phyloP scores from a whole-genome alignment of 1,140 invertebrate genomes.

The Plutomurus gul region DNA sequence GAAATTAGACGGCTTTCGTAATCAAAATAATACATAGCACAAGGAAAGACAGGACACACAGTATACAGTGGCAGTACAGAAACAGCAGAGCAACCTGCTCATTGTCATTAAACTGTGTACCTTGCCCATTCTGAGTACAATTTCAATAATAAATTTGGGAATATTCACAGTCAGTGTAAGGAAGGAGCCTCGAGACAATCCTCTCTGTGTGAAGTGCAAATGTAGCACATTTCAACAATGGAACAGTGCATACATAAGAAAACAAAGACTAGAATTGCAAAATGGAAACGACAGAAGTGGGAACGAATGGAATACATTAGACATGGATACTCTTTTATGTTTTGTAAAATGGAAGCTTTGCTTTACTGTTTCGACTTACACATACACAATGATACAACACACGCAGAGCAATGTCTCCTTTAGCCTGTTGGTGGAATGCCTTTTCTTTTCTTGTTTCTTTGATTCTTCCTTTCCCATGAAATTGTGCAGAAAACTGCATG shows the following conservation, averaged over 20 bases:
- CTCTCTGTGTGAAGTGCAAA: neutral
- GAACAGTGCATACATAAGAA: neutral
- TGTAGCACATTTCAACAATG: neutral
- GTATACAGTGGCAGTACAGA: neutral
- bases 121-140: too few relatives aligned
- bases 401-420: neutral
- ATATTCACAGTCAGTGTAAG: too few relatives aligned
- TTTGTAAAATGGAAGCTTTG: slow-evolving; percentile 19
- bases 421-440: neutral
- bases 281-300: slow-evolving; percentile 15
- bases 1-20: neutral
- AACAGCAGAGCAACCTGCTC: neutral
- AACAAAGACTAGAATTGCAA: neutral
- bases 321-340: neutral
- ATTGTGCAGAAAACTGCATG: slow-evolving; percentile 28
- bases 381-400: too few relatives aligned
- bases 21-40: neutral
- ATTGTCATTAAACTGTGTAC: too few relatives aligned
- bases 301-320: slow-evolving; percentile 9
- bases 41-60: neutral
- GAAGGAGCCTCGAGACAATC: too few relatives aligned
- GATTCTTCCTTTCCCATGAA: slow-evolving; percentile 13
- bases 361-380: neutral
- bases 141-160: too few relatives aligned
- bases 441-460: slow-evolving; percentile 1